Percentiles rank a stretch among this genome's conserved stretches.
phyloP scores from a whole-genome alignment of 2,888 invertebrate species.

The Hyppa rectilinea region DNA sequence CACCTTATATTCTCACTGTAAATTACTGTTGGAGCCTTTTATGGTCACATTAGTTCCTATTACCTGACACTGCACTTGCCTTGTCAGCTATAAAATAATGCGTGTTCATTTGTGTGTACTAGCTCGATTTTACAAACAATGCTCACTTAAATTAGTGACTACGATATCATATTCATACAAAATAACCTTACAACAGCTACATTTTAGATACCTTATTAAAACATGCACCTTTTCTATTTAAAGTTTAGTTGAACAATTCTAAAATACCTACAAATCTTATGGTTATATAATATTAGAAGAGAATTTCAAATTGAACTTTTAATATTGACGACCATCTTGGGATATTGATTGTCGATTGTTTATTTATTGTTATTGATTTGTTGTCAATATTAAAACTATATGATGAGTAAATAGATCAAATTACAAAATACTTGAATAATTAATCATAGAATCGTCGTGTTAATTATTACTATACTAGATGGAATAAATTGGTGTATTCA shows the following conservation, averaged over 20 bases:
- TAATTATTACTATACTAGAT: not conserved
- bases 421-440: not conserved
- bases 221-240: not conserved
- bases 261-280: not conserved
- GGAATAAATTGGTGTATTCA: not conserved
- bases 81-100: not conserved
- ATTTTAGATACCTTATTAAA: not conserved
- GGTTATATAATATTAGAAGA: not conserved
- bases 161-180: too few species aligned
- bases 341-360: too few species aligned
- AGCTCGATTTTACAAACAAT: conserved; percentile 1
- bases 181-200: not conserved
- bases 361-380: too few species aligned
- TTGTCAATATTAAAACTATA: not conserved
- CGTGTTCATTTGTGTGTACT: not conserved
- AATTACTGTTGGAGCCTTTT: not conserved
- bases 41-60: not conserved
- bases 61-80: not conserved
- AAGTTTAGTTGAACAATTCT: not conserved
- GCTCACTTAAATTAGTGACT: not conserved
- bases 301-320: not conserved
- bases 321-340: not conserved
- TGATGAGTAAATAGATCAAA: not conserved
- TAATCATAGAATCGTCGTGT: not conserved
- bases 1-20: too few species aligned